Evolutionary conservation across 1,140 invertebrate species (phyloP), one percentile per base, ranked within the genome.

Genomic region (Camponotus pennsylvanicus): DNA sequence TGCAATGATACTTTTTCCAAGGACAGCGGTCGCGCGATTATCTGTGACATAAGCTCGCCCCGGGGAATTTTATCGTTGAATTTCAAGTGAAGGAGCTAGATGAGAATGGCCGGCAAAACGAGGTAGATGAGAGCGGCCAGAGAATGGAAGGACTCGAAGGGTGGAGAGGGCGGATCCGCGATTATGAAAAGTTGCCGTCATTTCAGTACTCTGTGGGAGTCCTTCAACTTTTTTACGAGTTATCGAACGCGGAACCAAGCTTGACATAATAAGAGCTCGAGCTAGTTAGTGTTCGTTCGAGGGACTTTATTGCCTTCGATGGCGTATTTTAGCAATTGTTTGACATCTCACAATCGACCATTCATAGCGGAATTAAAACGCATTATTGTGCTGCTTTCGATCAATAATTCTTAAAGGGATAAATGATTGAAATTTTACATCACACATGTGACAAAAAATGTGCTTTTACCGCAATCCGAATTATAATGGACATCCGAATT

Each of bases 151-250:
- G 45, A 32, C 7, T 66, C 2, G 69, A 63, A 45, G n/a, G 40
- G 32, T 3, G 66, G 18, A 57, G 11, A 15, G 66, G 15, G 15
- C 15, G 34, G 55, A 40, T 45, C 90, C 75, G 83, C 88, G 92
- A 93, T 92, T 93, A 91, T 89, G 85, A 91, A 87, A 91, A 89
- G 86, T 92, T 88, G 57, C 73, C 82, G 71, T 86, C 84, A 89
- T 83, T 88, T 86, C 69, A 61, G 42, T 32, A 13, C 32, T 18
- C n/a, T 21, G 40, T 21, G 32, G 32, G 69, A 75, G 69, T 83
- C 15, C 40, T 73, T 75, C 40, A 83, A 83, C 69, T 75, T 83
- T 61, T 83, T 83, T 83, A 75, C 57, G 69, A 83, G 69, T 83
- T 83, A 75, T 83, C 69, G 79, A 83, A 61, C 40, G 37, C 42